These are phyloP conservation scores for Ophion ventricosus DNA, from an alignment of 2,888 invertebrate genomes.

Conservation along the genomic window DNA sequence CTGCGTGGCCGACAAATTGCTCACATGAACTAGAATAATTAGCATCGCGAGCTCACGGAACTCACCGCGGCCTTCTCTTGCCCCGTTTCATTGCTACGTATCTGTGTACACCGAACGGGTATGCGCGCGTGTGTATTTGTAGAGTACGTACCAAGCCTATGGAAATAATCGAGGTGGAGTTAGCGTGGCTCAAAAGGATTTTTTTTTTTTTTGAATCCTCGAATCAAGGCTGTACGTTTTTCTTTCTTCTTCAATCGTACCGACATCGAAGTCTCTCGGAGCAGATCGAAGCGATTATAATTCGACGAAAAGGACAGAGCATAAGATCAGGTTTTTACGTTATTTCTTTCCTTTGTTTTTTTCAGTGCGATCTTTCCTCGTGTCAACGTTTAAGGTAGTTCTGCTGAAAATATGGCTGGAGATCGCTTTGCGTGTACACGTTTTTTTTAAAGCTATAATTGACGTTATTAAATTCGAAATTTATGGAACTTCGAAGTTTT, in stretches of 20 bases:
- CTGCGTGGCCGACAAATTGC: constrained; percentile 80
- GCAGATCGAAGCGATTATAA: not conserved
- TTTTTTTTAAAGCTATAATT: not conserved
- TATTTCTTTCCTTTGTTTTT: not conserved
- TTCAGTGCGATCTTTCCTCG: not conserved
- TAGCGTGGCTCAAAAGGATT: not conserved
- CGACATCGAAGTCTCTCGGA: not conserved
- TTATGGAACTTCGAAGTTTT: not conserved
- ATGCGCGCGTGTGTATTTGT: constrained; percentile 2
- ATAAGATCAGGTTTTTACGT: constrained; percentile 3
- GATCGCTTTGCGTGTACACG: not conserved
- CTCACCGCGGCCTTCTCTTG: constrained; percentile 47
- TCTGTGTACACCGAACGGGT: not conserved
- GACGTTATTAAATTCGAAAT: not conserved
- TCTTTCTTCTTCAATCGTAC: constrained; percentile 2
- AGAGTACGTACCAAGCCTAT: constrained; percentile 10
- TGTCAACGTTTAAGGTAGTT: not conserved
- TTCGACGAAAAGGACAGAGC: constrained; percentile 1
- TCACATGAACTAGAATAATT: constrained; percentile 81
- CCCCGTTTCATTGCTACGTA: constrained; percentile 20
- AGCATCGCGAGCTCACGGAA: constrained; percentile 76
- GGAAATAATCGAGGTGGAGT: constrained; percentile 1
- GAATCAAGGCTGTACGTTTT: constrained; percentile 1
- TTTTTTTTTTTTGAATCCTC: constrained; percentile 14
- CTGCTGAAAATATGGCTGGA: not conserved